phyloP scores from a whole-genome alignment of 1,140 invertebrate genomes.

The Hermatobates lingyangjiaoensis region DNA sequence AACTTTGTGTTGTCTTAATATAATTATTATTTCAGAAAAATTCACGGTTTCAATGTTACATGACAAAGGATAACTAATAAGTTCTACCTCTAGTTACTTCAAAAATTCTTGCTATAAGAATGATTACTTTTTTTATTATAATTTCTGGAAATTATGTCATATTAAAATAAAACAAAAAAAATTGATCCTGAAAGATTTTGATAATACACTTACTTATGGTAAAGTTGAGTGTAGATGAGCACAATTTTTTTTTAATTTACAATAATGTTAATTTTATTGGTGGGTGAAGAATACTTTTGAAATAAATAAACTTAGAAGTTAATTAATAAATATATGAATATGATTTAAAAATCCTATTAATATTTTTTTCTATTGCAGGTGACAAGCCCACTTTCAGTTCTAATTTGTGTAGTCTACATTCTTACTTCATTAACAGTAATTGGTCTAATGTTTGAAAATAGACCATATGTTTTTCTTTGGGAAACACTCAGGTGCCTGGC shows the following conservation, averaged over 20 bases:
- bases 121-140: no score
- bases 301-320: constrained; percentile 1
- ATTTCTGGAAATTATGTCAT: no score
- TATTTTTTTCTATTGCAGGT: constrained; percentile 27
- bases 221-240: background rate
- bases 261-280: no score
- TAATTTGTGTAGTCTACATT: constrained; percentile 37
- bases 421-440: constrained; percentile 43
- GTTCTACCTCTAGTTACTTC: no score
- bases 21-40: no score
- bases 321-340: constrained; percentile 6
- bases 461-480: constrained; percentile 27
- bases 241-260: no score
- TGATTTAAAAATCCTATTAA: background rate
- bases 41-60: no score
- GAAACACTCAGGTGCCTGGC: constrained; percentile 35
- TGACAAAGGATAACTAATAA: no score
- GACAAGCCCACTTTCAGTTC: constrained; percentile 32
- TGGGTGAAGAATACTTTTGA: background rate
- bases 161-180: no score
- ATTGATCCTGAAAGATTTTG: background rate
- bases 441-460: constrained; percentile 45
- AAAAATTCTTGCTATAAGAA: no score
- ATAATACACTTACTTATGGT: background rate
- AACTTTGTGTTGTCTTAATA: no score